Evolutionary conservation across 2,113 vertebrate genomes (phyloP), one percentile per base, ranked within the genome.

Genomic region (Datnioides undecimradiatus): DNA sequence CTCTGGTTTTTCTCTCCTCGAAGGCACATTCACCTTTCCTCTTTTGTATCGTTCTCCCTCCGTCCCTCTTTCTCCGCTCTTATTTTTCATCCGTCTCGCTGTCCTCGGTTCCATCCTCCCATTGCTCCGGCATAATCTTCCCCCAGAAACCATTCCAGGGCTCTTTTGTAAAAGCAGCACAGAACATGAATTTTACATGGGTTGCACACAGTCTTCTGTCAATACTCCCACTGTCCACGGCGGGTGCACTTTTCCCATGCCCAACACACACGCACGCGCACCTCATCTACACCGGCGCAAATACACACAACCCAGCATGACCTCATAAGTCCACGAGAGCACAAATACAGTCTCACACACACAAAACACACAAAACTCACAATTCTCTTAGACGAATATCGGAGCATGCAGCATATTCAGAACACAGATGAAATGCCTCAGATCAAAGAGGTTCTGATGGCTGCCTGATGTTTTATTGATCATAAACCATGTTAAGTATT

Each of bases 401-500:
- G 68, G 76, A 80, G 73, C 66, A 31, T 63, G 65, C 67, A 2
- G 66, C 77, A 41, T 76, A 79, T 82, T 85, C 71, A 75, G 77
- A 86, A 83, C 84, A 79, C 67, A 82, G 69, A 88, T 83, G 73
- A 86, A 88, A 82, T 82, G 75, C 66, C 48, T 71, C 75, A 79
- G 73, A 90, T 91, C 78, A 90, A 90, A 92, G 82, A 75, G 0
- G 31, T 45, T 74, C 46, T 73, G 78, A 84, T 80, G 82, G 55
- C 73, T 79, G 86, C 76, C 80, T 92, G 78, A 90, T 92, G 80
- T 91, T 88, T 90, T 88, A 90, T 91, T 92, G 89, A 92, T 91
- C 80, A 87, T 45, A 80, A 78, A 76, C 55, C 67, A 71, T 72
- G 81, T 70, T 82, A 64, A 73, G 74, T 73, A 60, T 86, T 83